Percentiles rank a stretch among this genome's conserved stretches.
Evolutionary conservation across 92 coral and sea anemone genomes (phyloP).

Genomic region (Pocillopora grandis): DNA sequence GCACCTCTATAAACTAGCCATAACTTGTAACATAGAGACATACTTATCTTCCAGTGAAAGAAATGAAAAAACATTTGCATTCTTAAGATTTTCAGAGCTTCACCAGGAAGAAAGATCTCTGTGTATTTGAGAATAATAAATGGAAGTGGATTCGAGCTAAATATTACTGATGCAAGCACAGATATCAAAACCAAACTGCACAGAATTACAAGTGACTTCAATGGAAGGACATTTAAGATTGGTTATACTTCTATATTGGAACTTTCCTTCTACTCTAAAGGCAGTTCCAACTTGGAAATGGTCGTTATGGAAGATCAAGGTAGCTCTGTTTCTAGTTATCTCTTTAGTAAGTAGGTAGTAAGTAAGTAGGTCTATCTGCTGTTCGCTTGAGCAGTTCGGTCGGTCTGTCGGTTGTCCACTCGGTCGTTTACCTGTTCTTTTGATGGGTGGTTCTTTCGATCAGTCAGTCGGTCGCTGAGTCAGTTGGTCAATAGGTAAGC

Average conservation of each 20-base stretch:
- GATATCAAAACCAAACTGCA: background rate
- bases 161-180: conserved; percentile 26
- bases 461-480: too few relatives aligned
- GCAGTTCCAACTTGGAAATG: conserved; percentile 8
- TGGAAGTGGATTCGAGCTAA: conserved; percentile 37
- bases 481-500: too few relatives aligned
- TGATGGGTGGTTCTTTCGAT: too few relatives aligned
- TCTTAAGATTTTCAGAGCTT: conserved; percentile 11
- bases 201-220: conserved; percentile 6
- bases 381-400: too few relatives aligned
- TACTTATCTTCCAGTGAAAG: too few relatives aligned
- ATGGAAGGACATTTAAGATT: conserved; percentile 15
- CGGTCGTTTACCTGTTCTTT: too few relatives aligned
- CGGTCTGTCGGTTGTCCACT: too few relatives aligned
- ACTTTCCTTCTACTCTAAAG: background rate
- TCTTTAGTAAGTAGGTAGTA: background rate
- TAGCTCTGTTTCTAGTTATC: background rate
- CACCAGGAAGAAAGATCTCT: conserved; percentile 3
- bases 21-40: too few relatives aligned
- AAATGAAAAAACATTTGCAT: too few relatives aligned
- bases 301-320: conserved; percentile 18
- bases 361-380: too few relatives aligned
- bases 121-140: conserved; percentile 23
- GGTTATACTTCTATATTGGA: conserved; percentile 1
- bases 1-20: too few relatives aligned